Conservation (phyloP, 2,888 invertebrate species). For the Lobophora halterata region DNA sequence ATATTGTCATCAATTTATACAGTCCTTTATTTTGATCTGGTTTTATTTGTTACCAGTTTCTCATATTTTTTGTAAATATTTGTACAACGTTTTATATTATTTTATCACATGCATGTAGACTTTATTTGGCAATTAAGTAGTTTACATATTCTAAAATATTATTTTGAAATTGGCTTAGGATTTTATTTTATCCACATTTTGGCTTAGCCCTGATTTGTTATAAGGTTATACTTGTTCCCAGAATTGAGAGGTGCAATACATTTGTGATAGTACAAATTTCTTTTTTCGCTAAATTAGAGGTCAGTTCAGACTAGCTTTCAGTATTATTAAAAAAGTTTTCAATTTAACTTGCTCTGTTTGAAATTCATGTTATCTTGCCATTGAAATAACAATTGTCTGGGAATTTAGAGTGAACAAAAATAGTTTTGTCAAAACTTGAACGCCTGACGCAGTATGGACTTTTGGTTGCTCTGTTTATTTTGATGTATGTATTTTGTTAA, state of each 20-base stretch:
- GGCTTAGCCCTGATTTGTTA: constrained; percentile 57
- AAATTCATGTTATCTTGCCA: constrained; percentile 28
- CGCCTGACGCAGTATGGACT: constrained; percentile 55
- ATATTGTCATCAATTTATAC: constrained; percentile 1
- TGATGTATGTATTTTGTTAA: constrained; percentile 80
- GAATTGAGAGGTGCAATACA: constrained; percentile 24
- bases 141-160: constrained; percentile 34
- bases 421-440: constrained; percentile 33
- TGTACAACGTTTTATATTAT: constrained; percentile 51
- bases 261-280: constrained; percentile 74
- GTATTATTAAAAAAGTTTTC: constrained; percentile 52
- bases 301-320: constrained; percentile 51
- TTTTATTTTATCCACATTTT: constrained; percentile 41
- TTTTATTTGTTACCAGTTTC: constrained; percentile 58
- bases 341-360: constrained; percentile 37
- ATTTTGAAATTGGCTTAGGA: constrained; percentile 31
- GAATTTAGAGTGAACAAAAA: constrained; percentile 19
- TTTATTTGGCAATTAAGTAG: constrained; percentile 58
- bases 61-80: constrained; percentile 64
- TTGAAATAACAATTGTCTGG: constrained; percentile 12
- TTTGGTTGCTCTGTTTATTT: constrained; percentile 77
- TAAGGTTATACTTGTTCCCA: constrained; percentile 41
- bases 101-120: constrained; percentile 52
- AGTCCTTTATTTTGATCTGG: constrained; percentile 23
- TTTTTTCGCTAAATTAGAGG: constrained; percentile 35